Conservation (phyloP, 2,113 vertebrate genomes). For the Colius striatus region DNA sequence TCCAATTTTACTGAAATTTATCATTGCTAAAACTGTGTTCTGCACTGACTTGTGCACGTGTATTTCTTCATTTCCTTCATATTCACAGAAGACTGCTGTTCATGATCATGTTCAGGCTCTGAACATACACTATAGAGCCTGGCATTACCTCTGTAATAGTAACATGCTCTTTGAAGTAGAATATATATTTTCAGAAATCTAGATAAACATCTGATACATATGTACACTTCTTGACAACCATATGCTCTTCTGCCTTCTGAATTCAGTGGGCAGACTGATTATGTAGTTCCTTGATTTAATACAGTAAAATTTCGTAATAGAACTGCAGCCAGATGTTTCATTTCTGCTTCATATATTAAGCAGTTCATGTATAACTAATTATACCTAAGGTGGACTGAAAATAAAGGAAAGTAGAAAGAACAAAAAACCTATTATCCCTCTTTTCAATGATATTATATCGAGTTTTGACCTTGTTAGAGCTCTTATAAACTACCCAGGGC, state of each 20-base stretch:
- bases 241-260: background rate
- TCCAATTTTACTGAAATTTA: background rate
- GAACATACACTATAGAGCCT: background rate
- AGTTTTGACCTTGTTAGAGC: background rate
- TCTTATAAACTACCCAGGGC: background rate
- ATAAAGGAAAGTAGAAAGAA: background rate
- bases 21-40: rapidly evolving
- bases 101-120: background rate
- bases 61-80: background rate
- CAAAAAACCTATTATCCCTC: background rate
- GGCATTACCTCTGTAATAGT: background rate
- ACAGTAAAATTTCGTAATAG: background rate
- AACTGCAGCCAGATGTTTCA: background rate
- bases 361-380: background rate
- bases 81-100: background rate
- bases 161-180: background rate
- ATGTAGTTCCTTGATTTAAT: background rate
- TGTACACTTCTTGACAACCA: background rate
- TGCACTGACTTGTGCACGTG: background rate
- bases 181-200: background rate
- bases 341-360: background rate
- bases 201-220: background rate
- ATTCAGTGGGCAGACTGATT: background rate
- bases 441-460: background rate
- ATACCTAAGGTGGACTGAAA: background rate